phyloP scores from a whole-genome alignment of 2,113 vertebrate species.

The Pachycephala philippinensis region DNA sequence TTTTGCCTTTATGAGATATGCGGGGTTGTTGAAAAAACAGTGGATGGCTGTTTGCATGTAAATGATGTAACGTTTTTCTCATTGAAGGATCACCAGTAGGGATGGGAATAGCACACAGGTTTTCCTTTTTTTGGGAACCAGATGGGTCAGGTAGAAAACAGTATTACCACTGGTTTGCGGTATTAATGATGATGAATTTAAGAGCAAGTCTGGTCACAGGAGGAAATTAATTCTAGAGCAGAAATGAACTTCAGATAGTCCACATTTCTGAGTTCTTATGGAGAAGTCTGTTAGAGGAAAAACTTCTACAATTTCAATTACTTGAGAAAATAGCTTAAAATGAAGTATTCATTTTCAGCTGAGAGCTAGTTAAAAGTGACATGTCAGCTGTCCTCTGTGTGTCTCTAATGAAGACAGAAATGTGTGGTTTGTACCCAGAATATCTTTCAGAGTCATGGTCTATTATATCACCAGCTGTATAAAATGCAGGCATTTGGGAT shows the following conservation, averaged over 20 bases:
- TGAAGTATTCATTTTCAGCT: background rate
- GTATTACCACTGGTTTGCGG: background rate
- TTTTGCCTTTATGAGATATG: background rate
- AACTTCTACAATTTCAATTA: background rate
- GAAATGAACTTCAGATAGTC: background rate
- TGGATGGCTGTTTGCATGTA: background rate
- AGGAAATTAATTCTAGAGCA: background rate
- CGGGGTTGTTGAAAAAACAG: background rate
- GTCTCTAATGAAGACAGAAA: background rate
- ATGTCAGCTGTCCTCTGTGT: background rate
- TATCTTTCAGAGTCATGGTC: background rate
- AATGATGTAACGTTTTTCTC: background rate
- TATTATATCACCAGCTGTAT: background rate
- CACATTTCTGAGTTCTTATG: background rate
- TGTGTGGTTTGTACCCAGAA: background rate
- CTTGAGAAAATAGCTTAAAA: background rate
- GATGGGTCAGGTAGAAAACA: background rate
- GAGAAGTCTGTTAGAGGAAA: background rate
- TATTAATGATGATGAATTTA: background rate
- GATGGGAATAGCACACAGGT: background rate
- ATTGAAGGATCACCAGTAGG: background rate
- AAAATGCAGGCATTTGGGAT: background rate
- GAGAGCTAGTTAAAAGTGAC: background rate
- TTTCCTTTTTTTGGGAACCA: background rate
- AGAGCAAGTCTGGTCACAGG: background rate